Base-by-base conservation (phyloP, 2,888 invertebrate species). In the Creontiades dilutus region DNA sequence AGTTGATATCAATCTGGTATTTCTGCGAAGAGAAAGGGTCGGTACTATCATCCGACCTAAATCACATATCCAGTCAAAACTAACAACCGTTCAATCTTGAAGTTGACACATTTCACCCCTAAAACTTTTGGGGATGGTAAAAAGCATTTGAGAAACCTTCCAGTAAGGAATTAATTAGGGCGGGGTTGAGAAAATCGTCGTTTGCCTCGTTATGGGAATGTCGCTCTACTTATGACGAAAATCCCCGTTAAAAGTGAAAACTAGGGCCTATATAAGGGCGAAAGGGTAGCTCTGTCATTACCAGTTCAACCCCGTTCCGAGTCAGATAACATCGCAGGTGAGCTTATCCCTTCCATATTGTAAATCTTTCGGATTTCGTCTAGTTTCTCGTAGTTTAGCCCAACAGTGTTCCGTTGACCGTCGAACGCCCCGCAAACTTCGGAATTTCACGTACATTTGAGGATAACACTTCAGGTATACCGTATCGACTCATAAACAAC, bases 211-310 rank as follows among this genome's bases (percentile, higher is more conserved):
- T 57, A n/a, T 0, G 57, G 57, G 14, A 1, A 23, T 68, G 3
- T 75, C 52, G 82, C 11, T 52, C 52, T 55, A 82, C 19, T 82
- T 52, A 82, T 85, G 52, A 52, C 52, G 55, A 27, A 85, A 57
- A 82, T n/a, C 16, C 14, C 85, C 85, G 85, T 85, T 85, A 61
- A 82, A 85, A 85, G 85, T 55, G 85, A 82, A 85, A 85, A 57
- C 85, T 85, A 19, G 85, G n/a, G 28, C 37, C 85, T 85, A 85
- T 85, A 85, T 61, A 85, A 85, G 85, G 85, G 61, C 85, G 61
- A 57, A 28, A 57, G 61, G 85, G 85, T 85, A 37, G 57, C 0
- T 68, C 61, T 37, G 16, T 4, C 23, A 5, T n/a, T 37, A 85
- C 28, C 85, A 85, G 57, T 85, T 85, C 85, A 52, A 85, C 85